Conservation (phyloP, 1,140 invertebrate species). For the Scaptodrosophila lebanonensis region DNA sequence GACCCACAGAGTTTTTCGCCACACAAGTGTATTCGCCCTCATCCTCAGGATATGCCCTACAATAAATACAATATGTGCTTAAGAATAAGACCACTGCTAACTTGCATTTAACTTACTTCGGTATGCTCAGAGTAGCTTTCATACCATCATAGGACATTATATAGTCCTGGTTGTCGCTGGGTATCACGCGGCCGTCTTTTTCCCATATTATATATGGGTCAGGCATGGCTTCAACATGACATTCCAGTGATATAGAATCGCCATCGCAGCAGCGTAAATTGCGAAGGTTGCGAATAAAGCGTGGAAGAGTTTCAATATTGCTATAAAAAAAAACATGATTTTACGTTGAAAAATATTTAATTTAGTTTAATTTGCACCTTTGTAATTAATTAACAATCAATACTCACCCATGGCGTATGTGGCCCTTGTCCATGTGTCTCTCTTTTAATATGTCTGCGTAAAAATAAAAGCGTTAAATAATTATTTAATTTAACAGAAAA, state of each 20-base stretch:
- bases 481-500: constrained; percentile 1
- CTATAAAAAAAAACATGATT: constrained; percentile 76
- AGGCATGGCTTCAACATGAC: constrained; percentile 83
- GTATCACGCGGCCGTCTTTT: constrained; percentile 84
- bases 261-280: constrained; percentile 90
- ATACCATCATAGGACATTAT: constrained; percentile 83
- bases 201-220: constrained; percentile 87
- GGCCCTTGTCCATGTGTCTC: constrained; percentile 73
- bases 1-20: constrained; percentile 88
- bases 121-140: constrained; percentile 84
- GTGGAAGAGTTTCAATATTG: constrained; percentile 85
- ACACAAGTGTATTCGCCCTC: constrained; percentile 93
- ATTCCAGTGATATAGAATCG: constrained; percentile 87
- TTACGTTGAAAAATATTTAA: neutral
- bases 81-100: too few species aligned
- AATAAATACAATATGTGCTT: too few species aligned
- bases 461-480: neutral
- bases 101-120: too few species aligned
- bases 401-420: constrained; percentile 76
- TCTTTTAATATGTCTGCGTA: constrained; percentile 65
- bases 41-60: constrained; percentile 90
- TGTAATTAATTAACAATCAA: neutral
- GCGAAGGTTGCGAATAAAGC: constrained; percentile 83
- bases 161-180: constrained; percentile 81
- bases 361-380: neutral